Conservation (phyloP, 30 jellyfish, hydroid and myxozoan genomes). For the Sanderia malayensis region DNA sequence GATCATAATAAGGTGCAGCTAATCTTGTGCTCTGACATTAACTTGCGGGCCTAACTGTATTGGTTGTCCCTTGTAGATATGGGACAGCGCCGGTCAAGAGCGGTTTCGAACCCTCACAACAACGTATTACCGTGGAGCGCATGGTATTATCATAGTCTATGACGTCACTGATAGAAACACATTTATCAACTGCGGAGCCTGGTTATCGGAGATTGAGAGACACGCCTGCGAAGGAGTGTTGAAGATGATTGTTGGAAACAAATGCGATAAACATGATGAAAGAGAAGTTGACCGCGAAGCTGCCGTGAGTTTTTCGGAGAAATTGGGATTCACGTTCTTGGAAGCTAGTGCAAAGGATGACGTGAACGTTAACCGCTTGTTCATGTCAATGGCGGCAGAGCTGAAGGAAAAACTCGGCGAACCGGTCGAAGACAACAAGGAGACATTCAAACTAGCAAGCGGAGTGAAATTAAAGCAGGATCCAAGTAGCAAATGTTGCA, state of each 20-base stretch:
- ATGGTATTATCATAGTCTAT: slow-evolving; percentile 77
- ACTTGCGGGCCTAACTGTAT: no score
- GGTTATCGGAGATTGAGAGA: slow-evolving; percentile 78
- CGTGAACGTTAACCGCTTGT: slow-evolving; percentile 58
- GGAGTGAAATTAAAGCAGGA: slow-evolving; percentile 24
- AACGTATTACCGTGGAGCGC: slow-evolving; percentile 89
- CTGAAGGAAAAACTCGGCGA: slow-evolving; percentile 71
- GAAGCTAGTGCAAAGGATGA: slow-evolving; percentile 80
- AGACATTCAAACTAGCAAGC: slow-evolving; percentile 28
- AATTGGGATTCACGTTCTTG: slow-evolving; percentile 45
- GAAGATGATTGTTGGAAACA: slow-evolving; percentile 68
- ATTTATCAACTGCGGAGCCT: slow-evolving; percentile 66
- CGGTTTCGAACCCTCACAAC: slow-evolving; percentile 82
- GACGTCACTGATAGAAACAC: slow-evolving; percentile 75
- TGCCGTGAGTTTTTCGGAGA: slow-evolving; percentile 67
- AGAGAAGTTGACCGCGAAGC: slow-evolving; percentile 74
- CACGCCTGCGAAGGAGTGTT: slow-evolving; percentile 79
- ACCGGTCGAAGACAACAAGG: slow-evolving; percentile 46
- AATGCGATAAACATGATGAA: slow-evolving; percentile 63
- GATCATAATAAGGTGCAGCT: no score
- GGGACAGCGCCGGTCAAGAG: slow-evolving; percentile 93
- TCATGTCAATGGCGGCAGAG: slow-evolving; percentile 71
- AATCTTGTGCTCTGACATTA: no score
- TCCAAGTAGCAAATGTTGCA: slow-evolving; percentile 24
- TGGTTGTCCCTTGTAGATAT: slow-evolving; percentile 38